Base-by-base conservation (phyloP, 1,140 invertebrate genomes). In the Protaetia brevitarsis region DNA sequence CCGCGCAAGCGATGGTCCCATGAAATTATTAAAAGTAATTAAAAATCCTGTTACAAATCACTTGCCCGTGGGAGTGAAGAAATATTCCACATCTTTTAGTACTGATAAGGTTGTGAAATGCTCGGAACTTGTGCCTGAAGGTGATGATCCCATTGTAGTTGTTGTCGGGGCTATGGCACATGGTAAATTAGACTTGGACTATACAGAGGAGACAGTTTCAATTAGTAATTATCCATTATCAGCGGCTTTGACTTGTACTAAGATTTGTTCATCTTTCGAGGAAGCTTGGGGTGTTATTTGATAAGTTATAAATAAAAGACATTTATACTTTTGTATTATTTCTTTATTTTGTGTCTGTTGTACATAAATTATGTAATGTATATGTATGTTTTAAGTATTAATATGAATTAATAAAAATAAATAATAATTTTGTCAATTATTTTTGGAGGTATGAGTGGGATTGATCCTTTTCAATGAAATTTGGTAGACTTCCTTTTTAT, bases 81-180 rank as follows among this genome's bases (percentile, higher is more conserved):
- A 98, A 82, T 85, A 96, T 66, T 87, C 86, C 0, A 98, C 94
- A 81, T 97, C 96, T 21, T 98, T 94, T 79, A 90, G 88, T 72
- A 88, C 94, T 0, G 88, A 90, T 66, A 85, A 91, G 71, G 81
- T 95, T 1, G 78, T 89, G 41, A 89, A 92, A 74, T 88, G 91
- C 36, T 79, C 85, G 63, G 92, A 96, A 57, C 75, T 99, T 8
- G 93, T 96, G 10, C 91, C 92, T 5, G 79, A 82, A 27, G 79
- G 87, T 67, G 91, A 95, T 71, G 86, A 90, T 64, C 94, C 95
- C 11, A 86, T 98, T 66, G 95, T 90, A 0, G 82, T 99, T 68
- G 89, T 98, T 3, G 84, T 99, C 69, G 98, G 97, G 41, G 96
- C 97, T 2, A 98, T 99, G 89, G 96, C 97, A 3, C 95, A 97